Base-by-base conservation (phyloP, 1,140 invertebrate species). In the Drosophila littoralis region DNA sequence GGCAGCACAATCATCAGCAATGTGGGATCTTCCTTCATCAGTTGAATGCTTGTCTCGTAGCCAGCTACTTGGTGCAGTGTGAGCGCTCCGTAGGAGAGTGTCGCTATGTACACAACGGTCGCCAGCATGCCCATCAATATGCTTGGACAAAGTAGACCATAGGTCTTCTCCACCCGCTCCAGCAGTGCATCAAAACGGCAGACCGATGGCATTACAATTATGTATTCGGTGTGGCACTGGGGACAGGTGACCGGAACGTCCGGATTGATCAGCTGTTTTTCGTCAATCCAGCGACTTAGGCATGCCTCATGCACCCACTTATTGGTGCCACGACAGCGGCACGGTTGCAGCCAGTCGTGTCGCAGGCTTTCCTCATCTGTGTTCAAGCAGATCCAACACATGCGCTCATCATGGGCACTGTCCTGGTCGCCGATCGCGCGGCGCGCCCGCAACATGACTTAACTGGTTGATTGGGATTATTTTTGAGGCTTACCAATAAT, bases 301-400 rank as follows among this genome's bases (percentile, higher is more conserved):
- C 84, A 89, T 32, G 48, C 15, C 46, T 81, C 84, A 46, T 89
- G 84, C 50, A 89, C 84, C 84, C 84, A 89, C n/a, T 81, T 78
- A 12, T 75, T 90, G 65, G 71, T 70, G 52, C 84, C 85, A 7
- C 85, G 84, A n/a, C 84, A 89, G 1, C 77, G 84, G 17, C 84
- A 89, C 0, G 84, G 84, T 28, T 84, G 80, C 59, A 78, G 9
- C 84, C 84, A 89, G 48, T 88, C 74, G 1, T 15, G 17, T 0
- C 63, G 67, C 10, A 48, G 22, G 10, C 43, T 48, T 6, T 89
- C 84, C 38, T 81, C 80, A 10, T 89, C 77, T 33, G 67, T 38
- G 3, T 48, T 58, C 10, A 89, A 40, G 13, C 84, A 89, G 12
- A 89, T 89, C 84, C 84, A 89, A 48, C 84, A 89, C 50, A 75